These are phyloP conservation scores for Erynnis tages DNA, from an alignment of 2,888 invertebrate species.

Conservation along the genomic window DNA sequence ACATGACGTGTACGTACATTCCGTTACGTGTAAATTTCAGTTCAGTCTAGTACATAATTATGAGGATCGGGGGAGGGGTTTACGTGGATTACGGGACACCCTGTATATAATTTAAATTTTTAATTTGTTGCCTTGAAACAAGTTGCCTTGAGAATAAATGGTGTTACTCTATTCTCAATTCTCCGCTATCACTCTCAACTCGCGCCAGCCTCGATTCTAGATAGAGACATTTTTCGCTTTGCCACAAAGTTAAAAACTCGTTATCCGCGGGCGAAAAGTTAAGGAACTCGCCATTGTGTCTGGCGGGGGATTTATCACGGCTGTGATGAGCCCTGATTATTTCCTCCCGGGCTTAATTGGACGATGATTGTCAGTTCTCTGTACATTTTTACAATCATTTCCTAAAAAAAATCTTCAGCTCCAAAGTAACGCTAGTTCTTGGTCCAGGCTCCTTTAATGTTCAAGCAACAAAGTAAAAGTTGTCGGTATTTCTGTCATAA, in stretches of 20 bases:
- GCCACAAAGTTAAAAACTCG: constrained; percentile 81
- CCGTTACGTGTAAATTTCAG: too few relatives aligned
- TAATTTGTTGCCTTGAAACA: too few relatives aligned
- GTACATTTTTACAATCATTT: constrained; percentile 27
- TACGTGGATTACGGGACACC: too few relatives aligned
- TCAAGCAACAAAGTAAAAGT: too few relatives aligned
- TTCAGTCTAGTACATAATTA: too few relatives aligned
- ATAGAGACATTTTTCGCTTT: constrained; percentile 79
- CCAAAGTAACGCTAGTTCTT: too few relatives aligned
- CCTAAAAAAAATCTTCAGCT: background rate
- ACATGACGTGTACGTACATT: too few relatives aligned
- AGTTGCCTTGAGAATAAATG: too few relatives aligned
- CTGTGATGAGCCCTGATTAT: constrained; percentile 42
- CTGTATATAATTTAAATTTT: too few relatives aligned
- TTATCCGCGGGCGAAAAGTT: constrained; percentile 76
- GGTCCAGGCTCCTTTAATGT: too few relatives aligned
- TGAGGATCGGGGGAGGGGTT: too few relatives aligned
- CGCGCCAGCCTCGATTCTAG: constrained; percentile 48
- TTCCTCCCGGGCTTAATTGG: constrained; percentile 39
- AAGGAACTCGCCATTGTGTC: constrained; percentile 69
- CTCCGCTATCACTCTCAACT: constrained; percentile 34
- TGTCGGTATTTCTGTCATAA: too few relatives aligned
- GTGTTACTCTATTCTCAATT: background rate
- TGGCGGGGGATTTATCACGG: constrained; percentile 64
- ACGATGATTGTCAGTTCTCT: constrained; percentile 32